These are phyloP conservation scores for Lepus europaeus DNA, from an alignment of 2,113 vertebrate genomes.

Conservation along the genomic window DNA sequence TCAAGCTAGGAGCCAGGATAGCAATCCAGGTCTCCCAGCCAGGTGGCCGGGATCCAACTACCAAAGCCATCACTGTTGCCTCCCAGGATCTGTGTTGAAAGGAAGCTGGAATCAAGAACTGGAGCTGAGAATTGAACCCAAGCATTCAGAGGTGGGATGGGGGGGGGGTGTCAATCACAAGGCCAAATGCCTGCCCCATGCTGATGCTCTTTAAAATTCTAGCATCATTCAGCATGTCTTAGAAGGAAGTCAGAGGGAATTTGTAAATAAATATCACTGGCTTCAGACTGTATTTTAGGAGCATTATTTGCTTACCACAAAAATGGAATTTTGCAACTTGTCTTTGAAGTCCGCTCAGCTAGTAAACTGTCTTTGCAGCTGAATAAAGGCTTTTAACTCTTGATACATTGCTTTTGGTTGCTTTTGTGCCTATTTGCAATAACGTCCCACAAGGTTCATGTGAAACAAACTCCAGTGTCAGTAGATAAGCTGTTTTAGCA, in stretches of 20 bases:
- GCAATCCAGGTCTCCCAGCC: too few species aligned
- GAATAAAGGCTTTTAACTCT: slow-evolving; percentile 70
- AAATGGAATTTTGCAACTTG: slow-evolving; percentile 68
- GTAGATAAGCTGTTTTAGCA: slow-evolving; percentile 46
- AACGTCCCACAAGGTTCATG: not conserved
- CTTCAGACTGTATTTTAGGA: slow-evolving; percentile 68
- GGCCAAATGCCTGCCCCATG: not conserved
- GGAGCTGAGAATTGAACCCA: too few species aligned
- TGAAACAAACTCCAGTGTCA: slow-evolving; percentile 29
- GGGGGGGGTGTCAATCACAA: too few species aligned
- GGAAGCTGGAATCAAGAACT: too few species aligned
- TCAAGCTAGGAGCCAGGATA: too few species aligned
- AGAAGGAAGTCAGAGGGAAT: slow-evolving; percentile 64
- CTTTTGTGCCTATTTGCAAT: slow-evolving; percentile 44
- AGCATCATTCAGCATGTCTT: slow-evolving; percentile 51
- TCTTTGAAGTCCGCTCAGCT: slow-evolving; percentile 67
- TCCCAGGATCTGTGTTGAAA: too few species aligned
- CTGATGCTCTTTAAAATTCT: slow-evolving; percentile 61
- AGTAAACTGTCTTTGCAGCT: slow-evolving; percentile 63
- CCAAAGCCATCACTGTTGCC: too few species aligned
- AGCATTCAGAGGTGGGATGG: too few species aligned
- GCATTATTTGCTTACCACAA: slow-evolving; percentile 65
- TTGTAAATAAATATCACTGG: slow-evolving; percentile 74
- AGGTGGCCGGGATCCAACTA: too few species aligned
- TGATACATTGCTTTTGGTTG: slow-evolving; percentile 54